These are phyloP conservation scores for Heliconius congener DNA, from an alignment of 1,140 invertebrate genomes.

Conservation along the genomic window DNA sequence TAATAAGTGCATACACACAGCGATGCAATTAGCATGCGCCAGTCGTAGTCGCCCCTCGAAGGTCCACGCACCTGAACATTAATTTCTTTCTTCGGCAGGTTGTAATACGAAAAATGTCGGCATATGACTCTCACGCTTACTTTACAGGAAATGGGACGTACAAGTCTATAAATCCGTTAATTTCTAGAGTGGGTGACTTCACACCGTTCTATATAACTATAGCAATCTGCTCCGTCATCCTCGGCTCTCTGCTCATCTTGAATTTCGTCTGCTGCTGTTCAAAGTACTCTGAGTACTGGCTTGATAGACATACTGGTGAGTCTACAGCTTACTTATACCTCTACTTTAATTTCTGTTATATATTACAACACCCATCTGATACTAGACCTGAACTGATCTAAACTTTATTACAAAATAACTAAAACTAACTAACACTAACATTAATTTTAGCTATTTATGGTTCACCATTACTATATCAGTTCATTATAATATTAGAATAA, in stretches of 20 bases:
- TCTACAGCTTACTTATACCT: not conserved
- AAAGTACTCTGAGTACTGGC: constrained; percentile 89
- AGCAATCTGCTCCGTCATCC: constrained; percentile 88
- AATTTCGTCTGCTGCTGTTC: constrained; percentile 91
- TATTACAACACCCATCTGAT: not conserved
- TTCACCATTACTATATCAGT: too few relatives aligned
- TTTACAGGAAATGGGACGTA: constrained; percentile 73
- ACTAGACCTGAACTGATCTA: not conserved
- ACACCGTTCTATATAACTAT: constrained; percentile 90
- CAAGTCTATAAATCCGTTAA: constrained; percentile 59
- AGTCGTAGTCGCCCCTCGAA: not conserved
- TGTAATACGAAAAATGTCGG: constrained; percentile 63
- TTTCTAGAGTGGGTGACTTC: constrained; percentile 82
- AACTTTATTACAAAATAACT: too few relatives aligned
- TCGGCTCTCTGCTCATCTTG: constrained; percentile 85
- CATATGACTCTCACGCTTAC: constrained; percentile 67
- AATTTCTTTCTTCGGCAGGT: constrained; percentile 70
- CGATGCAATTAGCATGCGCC: constrained; percentile 6
- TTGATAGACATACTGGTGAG: constrained; percentile 89
- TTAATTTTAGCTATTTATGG: constrained; percentile 5
- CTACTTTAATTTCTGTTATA: not conserved
- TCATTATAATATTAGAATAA: too few relatives aligned
- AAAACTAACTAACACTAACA: not conserved
- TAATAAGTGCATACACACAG: not conserved
- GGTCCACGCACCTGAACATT: constrained; percentile 29